These are phyloP conservation scores for Drosophila dunni DNA, from an alignment of 1,140 invertebrate species.

Conservation along the genomic window DNA sequence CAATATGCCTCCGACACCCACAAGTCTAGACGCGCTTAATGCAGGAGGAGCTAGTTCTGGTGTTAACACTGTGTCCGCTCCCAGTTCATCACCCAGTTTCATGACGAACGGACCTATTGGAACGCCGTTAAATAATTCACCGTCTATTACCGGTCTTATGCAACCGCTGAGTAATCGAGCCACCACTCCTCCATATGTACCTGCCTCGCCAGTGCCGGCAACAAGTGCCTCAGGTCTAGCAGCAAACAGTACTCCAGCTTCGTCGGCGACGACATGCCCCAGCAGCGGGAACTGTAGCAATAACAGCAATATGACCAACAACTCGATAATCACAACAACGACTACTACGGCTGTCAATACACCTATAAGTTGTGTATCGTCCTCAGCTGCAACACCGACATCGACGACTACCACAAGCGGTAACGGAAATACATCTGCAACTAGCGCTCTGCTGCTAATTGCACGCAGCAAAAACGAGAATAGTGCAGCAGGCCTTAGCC, in stretches of 20 bases:
- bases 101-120: slow-evolving; percentile 84
- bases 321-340: slow-evolving; percentile 50
- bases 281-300: slow-evolving; percentile 36
- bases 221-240: slow-evolving; percentile 59
- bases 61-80: slow-evolving; percentile 83
- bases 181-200: slow-evolving; percentile 69
- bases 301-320: slow-evolving; percentile 22
- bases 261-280: slow-evolving; percentile 49
- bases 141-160: slow-evolving; percentile 85
- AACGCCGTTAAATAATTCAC: slow-evolving; percentile 85
- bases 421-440: slow-evolving; percentile 51
- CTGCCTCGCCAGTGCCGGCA: slow-evolving; percentile 71
- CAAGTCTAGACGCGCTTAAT: slow-evolving; percentile 73
- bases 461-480: slow-evolving; percentile 43
- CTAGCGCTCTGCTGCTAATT: slow-evolving; percentile 53
- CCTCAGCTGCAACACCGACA: slow-evolving; percentile 68
- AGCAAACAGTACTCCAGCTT: slow-evolving; percentile 59
- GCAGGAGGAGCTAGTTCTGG: slow-evolving; percentile 22
- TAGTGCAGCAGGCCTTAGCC: slow-evolving; percentile 37
- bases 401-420: slow-evolving; percentile 58
- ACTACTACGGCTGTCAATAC: slow-evolving; percentile 50
- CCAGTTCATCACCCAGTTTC: slow-evolving; percentile 85
- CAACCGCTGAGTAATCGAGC: slow-evolving; percentile 76
- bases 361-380: slow-evolving; percentile 63
- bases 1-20: slow-evolving; percentile 83